Conservation (phyloP, 2,113 vertebrate species). For the Corythoichthys haematopterus region DNA sequence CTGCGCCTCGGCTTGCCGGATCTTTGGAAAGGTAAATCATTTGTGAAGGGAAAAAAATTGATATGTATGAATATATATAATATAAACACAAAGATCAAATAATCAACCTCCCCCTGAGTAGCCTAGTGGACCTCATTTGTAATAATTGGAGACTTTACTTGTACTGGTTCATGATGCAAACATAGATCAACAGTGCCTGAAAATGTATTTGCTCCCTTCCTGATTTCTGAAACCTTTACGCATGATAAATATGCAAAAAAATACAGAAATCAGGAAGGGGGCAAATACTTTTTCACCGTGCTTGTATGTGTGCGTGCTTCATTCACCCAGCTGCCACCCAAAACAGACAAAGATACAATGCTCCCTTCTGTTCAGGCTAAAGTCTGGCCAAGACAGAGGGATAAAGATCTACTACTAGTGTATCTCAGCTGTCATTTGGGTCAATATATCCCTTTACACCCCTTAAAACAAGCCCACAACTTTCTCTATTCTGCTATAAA, state of each 20-base stretch:
- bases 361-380: slow-evolving; percentile 56
- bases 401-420: slow-evolving; percentile 61
- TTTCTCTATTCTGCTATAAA: slow-evolving; percentile 22
- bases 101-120: slow-evolving; percentile 39
- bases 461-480: slow-evolving; percentile 31
- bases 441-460: slow-evolving; percentile 56
- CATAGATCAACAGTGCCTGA: too few species aligned
- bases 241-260: too few species aligned
- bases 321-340: slow-evolving; percentile 67
- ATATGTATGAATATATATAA: background rate
- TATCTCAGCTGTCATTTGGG: slow-evolving; percentile 68
- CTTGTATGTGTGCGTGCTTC: slow-evolving; percentile 58
- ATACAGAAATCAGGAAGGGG: too few species aligned
- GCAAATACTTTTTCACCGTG: slow-evolving; percentile 41
- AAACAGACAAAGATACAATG: slow-evolving; percentile 60
- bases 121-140: slow-evolving; percentile 36
- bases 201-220: too few species aligned
- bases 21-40: slow-evolving; percentile 28
- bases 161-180: slow-evolving; percentile 28
- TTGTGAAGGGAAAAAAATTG: slow-evolving; percentile 21
- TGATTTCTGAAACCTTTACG: too few species aligned
- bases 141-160: slow-evolving; percentile 45
- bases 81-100: slow-evolving; percentile 42
- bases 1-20: slow-evolving; percentile 23
- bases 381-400: slow-evolving; percentile 57